Conservation (phyloP, 2,888 invertebrate species). For the Cheilosia pagana region DNA sequence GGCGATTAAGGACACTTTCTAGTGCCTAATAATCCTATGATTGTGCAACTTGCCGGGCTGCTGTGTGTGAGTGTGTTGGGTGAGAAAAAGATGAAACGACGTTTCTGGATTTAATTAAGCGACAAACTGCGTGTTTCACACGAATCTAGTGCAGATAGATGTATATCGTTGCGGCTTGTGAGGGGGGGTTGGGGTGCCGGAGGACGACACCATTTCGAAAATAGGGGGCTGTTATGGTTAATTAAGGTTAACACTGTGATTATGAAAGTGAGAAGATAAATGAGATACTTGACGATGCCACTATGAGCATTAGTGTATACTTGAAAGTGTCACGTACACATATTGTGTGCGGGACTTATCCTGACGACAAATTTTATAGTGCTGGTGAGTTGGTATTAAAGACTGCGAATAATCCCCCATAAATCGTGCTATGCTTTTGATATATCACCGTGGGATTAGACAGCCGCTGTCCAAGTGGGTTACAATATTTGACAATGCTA, state of each 20-base stretch:
- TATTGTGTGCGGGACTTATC: neutral
- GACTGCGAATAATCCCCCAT: too few relatives aligned
- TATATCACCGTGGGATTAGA: too few relatives aligned
- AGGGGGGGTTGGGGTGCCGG: neutral
- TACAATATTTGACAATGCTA: too few relatives aligned
- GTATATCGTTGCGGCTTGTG: neutral
- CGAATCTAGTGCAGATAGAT: neutral
- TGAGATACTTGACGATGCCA: conserved; percentile 35
- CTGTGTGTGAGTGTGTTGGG: conserved; percentile 17
- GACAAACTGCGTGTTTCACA: conserved; percentile 59
- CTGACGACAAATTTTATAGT: too few relatives aligned
- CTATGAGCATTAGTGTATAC: conserved; percentile 11
- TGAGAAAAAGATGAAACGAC: conserved; percentile 29
- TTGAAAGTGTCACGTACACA: conserved; percentile 33
- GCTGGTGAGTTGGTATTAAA: too few relatives aligned
- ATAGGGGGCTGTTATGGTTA: conserved; percentile 36
- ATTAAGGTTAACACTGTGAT: conserved; percentile 53
- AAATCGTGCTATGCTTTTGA: too few relatives aligned
- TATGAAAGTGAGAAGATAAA: conserved; percentile 43
- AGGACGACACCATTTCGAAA: conserved; percentile 21
- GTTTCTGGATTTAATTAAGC: conserved; percentile 58
- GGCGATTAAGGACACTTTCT: conserved; percentile 52
- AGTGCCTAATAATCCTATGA: conserved; percentile 61
- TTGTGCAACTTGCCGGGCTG: conserved; percentile 51
- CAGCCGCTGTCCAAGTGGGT: too few relatives aligned